These are phyloP conservation scores for Apodemia zela DNA, from an alignment of 2,888 invertebrate genomes.

Conservation along the genomic window DNA sequence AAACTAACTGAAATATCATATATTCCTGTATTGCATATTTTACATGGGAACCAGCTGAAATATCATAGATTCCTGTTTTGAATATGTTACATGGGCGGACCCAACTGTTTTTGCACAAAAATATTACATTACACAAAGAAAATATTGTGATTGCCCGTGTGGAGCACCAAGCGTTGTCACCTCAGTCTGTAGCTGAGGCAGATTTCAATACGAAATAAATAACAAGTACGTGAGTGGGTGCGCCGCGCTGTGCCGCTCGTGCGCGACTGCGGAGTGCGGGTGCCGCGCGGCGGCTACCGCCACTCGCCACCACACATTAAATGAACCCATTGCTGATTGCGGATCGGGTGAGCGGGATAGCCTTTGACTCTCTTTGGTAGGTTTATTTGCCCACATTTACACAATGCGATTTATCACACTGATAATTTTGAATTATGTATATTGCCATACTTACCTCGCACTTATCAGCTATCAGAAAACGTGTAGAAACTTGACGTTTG, in stretches of 20 bases:
- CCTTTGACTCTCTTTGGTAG: not conserved
- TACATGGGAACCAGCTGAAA: no score
- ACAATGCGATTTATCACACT: conserved; percentile 1
- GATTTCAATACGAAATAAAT: not conserved
- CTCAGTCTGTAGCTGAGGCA: not conserved
- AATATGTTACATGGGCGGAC: no score
- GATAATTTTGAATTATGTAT: conserved; percentile 9
- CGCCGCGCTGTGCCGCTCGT: not conserved
- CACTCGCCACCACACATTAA: not conserved
- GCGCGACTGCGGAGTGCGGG: not conserved
- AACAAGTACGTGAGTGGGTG: not conserved
- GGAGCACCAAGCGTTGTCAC: not conserved
- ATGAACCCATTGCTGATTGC: not conserved
- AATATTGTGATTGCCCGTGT: not conserved
- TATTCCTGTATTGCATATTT: no score
- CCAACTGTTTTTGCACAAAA: no score
- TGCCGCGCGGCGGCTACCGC: not conserved
- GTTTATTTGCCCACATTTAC: conserved; percentile 10
- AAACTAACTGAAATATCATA: no score
- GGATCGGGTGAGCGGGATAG: not conserved
- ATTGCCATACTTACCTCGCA: conserved; percentile 1
- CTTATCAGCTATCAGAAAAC: conserved; percentile 5
- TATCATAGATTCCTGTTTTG: no score
- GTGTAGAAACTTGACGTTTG: not conserved
- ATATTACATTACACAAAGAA: no score